Evolutionary conservation across 2,888 invertebrate genomes (phyloP).

Genomic region (Eucriotettix oculatus): DNA sequence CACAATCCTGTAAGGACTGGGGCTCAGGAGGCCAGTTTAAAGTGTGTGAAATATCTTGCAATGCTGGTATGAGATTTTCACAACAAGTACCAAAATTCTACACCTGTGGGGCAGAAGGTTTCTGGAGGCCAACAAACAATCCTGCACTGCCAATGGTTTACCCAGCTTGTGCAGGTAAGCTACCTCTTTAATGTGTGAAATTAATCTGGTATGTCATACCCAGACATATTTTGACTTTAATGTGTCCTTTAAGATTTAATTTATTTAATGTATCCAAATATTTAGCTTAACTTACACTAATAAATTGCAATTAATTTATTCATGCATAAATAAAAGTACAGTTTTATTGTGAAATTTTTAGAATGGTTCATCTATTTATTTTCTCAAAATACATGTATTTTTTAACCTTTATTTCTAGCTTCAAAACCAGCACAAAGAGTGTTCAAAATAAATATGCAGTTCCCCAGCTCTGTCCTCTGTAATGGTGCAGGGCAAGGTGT

Average conservation of each 20-base stretch:
- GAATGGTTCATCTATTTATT: too few relatives aligned
- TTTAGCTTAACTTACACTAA: too few relatives aligned
- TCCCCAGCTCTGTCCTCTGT: conserved; percentile 92
- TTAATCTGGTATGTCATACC: background rate
- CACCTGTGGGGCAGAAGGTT: conserved; percentile 94
- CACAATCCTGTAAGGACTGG: conserved; percentile 87
- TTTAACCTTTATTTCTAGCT: conserved; percentile 30
- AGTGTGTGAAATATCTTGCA: conserved; percentile 82
- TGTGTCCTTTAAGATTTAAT: too few relatives aligned
- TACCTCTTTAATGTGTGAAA: background rate
- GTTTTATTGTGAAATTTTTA: too few relatives aligned
- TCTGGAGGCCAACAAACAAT: conserved; percentile 82
- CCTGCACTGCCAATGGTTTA: conserved; percentile 69
- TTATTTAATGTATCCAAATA: too few relatives aligned
- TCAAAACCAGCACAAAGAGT: conserved; percentile 86
- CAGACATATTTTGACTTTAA: too few relatives aligned
- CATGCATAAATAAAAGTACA: too few relatives aligned
- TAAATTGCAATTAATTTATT: too few relatives aligned
- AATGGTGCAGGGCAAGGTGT: conserved; percentile 91
- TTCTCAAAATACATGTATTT: too few relatives aligned
- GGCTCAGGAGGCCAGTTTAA: conserved; percentile 92
- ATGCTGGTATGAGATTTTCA: conserved; percentile 74
- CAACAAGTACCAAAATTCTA: conserved; percentile 91
- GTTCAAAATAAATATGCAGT: conserved; percentile 82
- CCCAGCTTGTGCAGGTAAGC: conserved; percentile 77